A percentile compares a stretch with the other conserved stretches of the same genome.
These are phyloP conservation scores for Anser cygnoides DNA, from an alignment of 2,113 vertebrate species.

Conservation along the genomic window DNA sequence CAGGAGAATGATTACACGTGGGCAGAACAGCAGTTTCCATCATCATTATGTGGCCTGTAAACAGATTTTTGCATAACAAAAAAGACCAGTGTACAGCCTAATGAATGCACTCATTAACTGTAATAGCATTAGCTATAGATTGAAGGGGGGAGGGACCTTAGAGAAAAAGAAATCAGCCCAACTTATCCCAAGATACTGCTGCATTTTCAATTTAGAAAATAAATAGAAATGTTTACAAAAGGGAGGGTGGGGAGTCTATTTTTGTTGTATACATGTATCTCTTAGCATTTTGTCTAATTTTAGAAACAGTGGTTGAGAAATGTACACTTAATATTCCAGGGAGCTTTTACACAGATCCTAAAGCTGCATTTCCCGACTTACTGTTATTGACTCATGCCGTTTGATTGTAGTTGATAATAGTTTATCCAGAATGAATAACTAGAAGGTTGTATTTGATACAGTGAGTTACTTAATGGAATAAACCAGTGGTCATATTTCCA, in stretches of 20 bases:
- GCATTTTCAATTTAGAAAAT: constrained; percentile 2
- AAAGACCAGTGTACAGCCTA: constrained; percentile 15
- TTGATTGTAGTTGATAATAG: not conserved
- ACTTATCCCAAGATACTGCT: not conserved
- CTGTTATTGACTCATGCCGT: fast-evolving
- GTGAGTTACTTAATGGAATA: not conserved
- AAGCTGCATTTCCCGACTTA: not conserved
- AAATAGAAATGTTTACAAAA: constrained; percentile 6
- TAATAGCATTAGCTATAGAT: constrained; percentile 39
- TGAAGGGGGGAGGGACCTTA: not conserved
- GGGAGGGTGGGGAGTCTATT: not conserved
- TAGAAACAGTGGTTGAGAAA: not conserved
- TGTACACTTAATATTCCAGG: not conserved
- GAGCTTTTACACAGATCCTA: not conserved
- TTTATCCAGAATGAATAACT: not conserved
- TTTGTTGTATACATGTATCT: not conserved
- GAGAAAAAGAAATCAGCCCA: not conserved
- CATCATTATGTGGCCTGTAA: constrained; percentile 65
- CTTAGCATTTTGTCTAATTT: not conserved
- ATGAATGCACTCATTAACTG: constrained; percentile 68
- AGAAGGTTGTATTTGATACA: not conserved
- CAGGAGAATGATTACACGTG: constrained; percentile 43
- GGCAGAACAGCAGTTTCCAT: constrained; percentile 62
- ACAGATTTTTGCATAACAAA: constrained; percentile 56
- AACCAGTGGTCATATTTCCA: not conserved